Percentiles rank a stretch among this genome's conserved stretches.
Conservation (phyloP, 2,113 vertebrate species). For the Ranitomeya variabilis region DNA sequence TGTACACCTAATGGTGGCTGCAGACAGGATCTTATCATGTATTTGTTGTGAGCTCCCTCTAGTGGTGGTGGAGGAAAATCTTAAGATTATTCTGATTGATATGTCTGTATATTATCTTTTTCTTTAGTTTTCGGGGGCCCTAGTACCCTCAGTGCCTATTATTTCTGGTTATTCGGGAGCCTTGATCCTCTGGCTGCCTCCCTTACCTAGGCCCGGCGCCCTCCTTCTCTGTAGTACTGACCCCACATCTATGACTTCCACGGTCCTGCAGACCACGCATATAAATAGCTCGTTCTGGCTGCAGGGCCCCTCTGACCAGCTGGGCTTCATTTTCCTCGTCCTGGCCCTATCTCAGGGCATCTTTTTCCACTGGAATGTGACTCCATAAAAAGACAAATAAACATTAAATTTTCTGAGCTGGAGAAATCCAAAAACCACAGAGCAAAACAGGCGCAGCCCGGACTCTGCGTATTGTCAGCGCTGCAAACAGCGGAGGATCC, state of each 20-base stretch:
- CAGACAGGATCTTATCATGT: no score
- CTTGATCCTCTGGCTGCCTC: no score
- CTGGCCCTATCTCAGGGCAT: slow-evolving; percentile 67
- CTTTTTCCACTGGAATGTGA: slow-evolving; percentile 67
- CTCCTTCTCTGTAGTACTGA: background rate
- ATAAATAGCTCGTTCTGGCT: background rate
- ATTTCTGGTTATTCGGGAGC: no score
- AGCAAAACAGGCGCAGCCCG: background rate
- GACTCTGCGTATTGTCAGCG: background rate
- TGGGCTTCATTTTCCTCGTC: slow-evolving; percentile 69
- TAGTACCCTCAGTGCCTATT: no score
- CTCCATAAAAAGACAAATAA: slow-evolving; percentile 68
- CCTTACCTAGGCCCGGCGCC: background rate
- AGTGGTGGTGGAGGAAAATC: no score
- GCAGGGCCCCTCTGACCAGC: slow-evolving; percentile 51
- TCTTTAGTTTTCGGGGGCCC: no score
- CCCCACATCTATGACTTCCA: background rate
- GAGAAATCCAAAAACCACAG: background rate
- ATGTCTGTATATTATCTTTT: no score
- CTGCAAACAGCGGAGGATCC: background rate
- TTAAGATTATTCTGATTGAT: no score
- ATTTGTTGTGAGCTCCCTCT: no score
- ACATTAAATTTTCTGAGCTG: slow-evolving; percentile 61
- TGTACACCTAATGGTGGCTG: no score
- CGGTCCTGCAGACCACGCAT: no score